Percentiles rank a stretch among this genome's conserved stretches.
Evolutionary conservation across 2,888 invertebrate genomes (phyloP).

Genomic region (Steinernema carpocapsae): DNA sequence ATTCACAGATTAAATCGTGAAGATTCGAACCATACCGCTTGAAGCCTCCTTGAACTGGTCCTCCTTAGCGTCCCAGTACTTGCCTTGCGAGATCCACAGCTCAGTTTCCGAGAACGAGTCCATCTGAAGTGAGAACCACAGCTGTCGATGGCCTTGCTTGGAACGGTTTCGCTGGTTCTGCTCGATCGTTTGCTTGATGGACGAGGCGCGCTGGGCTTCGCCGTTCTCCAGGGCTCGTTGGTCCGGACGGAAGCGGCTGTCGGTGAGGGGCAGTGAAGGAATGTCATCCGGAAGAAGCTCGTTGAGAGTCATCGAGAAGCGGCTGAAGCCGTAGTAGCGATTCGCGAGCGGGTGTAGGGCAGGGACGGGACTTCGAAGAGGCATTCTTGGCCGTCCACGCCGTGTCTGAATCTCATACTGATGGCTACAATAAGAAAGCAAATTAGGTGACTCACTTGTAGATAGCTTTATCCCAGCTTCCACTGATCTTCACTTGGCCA

Average conservation of each 20-base stretch:
- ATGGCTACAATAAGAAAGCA: too few species aligned
- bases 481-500: conserved; percentile 1
- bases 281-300: conserved; percentile 35
- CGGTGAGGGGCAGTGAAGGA: conserved; percentile 38
- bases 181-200: neutral
- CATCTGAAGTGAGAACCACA: conserved; percentile 31
- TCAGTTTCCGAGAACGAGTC: conserved; percentile 28
- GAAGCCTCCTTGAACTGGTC: conserved; percentile 31
- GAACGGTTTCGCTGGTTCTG: conserved; percentile 35
- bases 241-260: conserved; percentile 43
- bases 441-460: conserved; percentile 28
- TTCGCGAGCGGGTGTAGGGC: conserved; percentile 15
- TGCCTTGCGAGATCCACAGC: conserved; percentile 31
- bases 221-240: conserved; percentile 41
- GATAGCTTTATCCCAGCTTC: conserved; percentile 10
- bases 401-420: conserved; percentile 3
- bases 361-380: conserved; percentile 39
- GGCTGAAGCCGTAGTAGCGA: conserved; percentile 41
- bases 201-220: conserved; percentile 22
- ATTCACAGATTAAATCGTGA: neutral
- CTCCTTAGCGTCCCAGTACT: conserved; percentile 37
- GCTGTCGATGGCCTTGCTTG: conserved; percentile 7
- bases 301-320: conserved; percentile 42
- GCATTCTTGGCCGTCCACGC: conserved; percentile 29
- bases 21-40: neutral